Evolutionary conservation across 2,888 invertebrate species (phyloP).

Genomic region (Spodoptera picta): DNA sequence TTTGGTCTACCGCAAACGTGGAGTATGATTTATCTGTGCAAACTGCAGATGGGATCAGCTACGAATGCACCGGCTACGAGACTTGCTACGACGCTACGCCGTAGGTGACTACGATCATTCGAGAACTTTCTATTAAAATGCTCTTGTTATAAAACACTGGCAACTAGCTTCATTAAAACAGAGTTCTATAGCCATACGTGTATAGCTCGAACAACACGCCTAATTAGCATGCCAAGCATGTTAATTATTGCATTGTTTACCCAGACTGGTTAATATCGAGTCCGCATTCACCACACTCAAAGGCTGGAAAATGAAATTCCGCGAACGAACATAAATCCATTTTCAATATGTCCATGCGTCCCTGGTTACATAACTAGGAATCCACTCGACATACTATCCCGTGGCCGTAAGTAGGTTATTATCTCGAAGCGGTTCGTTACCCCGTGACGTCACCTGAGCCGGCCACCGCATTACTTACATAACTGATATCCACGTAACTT

Average conservation of each 20-base stretch:
- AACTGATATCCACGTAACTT: constrained; percentile 40
- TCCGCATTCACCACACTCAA: not conserved
- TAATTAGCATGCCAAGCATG: constrained; percentile 16
- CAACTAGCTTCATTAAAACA: too few relatives aligned
- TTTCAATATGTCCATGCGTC: constrained; percentile 8
- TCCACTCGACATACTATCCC: constrained; percentile 31
- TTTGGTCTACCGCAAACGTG: not conserved
- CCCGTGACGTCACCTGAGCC: constrained; percentile 49
- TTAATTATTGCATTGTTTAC: constrained; percentile 17
- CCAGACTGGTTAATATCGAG: not conserved
- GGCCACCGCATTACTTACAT: constrained; percentile 47
- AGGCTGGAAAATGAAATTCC: constrained; percentile 11
- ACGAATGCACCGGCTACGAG: too few relatives aligned
- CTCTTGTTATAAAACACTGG: too few relatives aligned
- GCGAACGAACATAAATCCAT: constrained; percentile 15
- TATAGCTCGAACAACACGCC: not conserved
- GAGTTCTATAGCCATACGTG: not conserved
- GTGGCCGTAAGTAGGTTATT: constrained; percentile 55
- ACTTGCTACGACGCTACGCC: too few relatives aligned
- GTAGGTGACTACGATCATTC: too few relatives aligned
- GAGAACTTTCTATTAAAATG: too few relatives aligned
- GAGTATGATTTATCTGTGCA: too few relatives aligned
- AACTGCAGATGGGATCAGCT: too few relatives aligned
- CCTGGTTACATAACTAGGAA: constrained; percentile 37
- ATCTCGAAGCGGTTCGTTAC: constrained; percentile 52